A percentile compares a stretch with the other conserved stretches of the same genome.
Conservation (phyloP, 2,113 vertebrate genomes). For the Microtus richardsoni region DNA sequence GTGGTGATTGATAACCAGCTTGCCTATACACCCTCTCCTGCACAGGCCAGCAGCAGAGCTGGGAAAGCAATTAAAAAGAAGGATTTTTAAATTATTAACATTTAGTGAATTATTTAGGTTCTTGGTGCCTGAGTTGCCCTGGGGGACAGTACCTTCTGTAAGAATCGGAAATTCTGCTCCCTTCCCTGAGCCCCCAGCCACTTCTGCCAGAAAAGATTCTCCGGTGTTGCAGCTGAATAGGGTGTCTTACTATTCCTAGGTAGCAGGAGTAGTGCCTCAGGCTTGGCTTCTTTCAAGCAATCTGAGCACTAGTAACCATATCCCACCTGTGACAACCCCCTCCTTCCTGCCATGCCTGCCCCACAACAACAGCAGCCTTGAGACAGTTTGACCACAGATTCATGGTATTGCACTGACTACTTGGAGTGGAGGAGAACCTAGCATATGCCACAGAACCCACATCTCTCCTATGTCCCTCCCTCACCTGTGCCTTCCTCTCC, state of each 20-base stretch:
- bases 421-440: background rate
- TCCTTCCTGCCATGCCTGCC: background rate
- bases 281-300: background rate
- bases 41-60: constrained; percentile 67
- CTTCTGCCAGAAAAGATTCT: background rate
- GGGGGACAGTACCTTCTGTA: constrained; percentile 57
- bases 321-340: background rate
- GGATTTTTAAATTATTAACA: constrained; percentile 88
- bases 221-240: background rate
- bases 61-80: constrained; percentile 84
- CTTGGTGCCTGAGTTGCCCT: constrained; percentile 81
- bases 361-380: background rate
- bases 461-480: background rate
- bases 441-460: background rate
- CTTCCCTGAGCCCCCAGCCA: background rate
- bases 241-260: background rate
- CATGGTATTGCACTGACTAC: background rate
- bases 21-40: constrained; percentile 59
- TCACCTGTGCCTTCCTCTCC: background rate
- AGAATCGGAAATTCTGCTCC: constrained; percentile 51
- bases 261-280: background rate
- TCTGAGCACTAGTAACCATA: background rate
- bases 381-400: background rate
- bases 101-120: constrained; percentile 88
- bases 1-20: constrained; percentile 65